A percentile compares a stretch with the other conserved stretches of the same genome.
Evolutionary conservation across 2,888 invertebrate species (phyloP).

Genomic region (Zele albiditarsus): DNA sequence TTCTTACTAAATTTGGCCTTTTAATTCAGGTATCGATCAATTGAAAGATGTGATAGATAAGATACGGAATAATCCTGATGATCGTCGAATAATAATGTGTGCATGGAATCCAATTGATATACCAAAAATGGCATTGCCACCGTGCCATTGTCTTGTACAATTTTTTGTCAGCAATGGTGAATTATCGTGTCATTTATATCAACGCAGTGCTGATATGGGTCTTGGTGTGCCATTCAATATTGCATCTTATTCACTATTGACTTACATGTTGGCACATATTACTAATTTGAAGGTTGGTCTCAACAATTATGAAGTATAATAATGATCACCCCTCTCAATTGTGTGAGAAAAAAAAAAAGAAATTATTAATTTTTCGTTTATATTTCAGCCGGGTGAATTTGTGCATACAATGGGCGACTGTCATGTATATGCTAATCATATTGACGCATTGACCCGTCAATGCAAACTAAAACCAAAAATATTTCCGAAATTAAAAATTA

Average conservation of each 20-base stretch:
- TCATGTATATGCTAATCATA: slow-evolving; percentile 94
- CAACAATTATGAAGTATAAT: neutral
- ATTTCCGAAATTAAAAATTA: slow-evolving; percentile 88
- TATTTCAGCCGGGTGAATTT: slow-evolving; percentile 88
- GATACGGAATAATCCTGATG: slow-evolving; percentile 86
- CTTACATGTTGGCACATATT: slow-evolving; percentile 96
- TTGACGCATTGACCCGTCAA: slow-evolving; percentile 88
- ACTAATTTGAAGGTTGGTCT: slow-evolving; percentile 85
- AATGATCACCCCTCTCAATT: too few species aligned
- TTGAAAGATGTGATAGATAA: slow-evolving; percentile 85
- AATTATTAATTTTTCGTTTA: neutral
- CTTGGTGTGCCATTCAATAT: slow-evolving; percentile 99
- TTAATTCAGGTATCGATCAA: slow-evolving; percentile 87
- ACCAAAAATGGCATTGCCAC: slow-evolving; percentile 94
- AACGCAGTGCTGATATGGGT: slow-evolving; percentile 98
- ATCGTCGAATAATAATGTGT: slow-evolving; percentile 92
- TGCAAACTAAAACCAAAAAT: slow-evolving; percentile 83
- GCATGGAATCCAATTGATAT: slow-evolving; percentile 96
- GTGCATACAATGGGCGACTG: slow-evolving; percentile 96
- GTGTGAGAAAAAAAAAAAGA: neutral
- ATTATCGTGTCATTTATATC: slow-evolving; percentile 94
- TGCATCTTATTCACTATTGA: slow-evolving; percentile 94
- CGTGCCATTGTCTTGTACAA: slow-evolving; percentile 96
- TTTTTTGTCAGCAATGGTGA: slow-evolving; percentile 91
- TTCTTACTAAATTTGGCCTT: too few species aligned